These are phyloP conservation scores for Netelia virgata DNA, from an alignment of 2,888 invertebrate genomes.

Conservation along the genomic window DNA sequence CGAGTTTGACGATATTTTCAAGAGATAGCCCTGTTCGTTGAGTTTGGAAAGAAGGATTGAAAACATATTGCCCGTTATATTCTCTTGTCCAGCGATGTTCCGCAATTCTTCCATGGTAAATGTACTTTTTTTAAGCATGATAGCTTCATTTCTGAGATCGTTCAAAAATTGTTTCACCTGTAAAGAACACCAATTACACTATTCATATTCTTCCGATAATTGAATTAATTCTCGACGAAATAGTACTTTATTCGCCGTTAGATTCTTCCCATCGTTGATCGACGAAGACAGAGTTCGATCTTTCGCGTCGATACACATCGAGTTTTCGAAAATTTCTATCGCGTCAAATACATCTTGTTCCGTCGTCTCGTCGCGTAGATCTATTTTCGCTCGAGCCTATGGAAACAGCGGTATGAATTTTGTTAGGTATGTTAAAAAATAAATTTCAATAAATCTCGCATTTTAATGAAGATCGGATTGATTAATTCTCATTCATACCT, in stretches of 20 bases:
- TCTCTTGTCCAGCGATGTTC: slow-evolving; percentile 87
- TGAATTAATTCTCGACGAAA: slow-evolving; percentile 7
- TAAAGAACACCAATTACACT: slow-evolving; percentile 76
- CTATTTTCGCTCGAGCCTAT: slow-evolving; percentile 94
- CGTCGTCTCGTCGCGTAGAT: slow-evolving; percentile 92
- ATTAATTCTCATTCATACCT: slow-evolving; percentile 84
- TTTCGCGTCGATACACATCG: slow-evolving; percentile 78
- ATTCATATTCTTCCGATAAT: background rate
- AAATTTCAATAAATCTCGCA: background rate
- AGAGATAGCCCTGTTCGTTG: slow-evolving; percentile 92
- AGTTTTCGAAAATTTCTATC: slow-evolving; percentile 92
- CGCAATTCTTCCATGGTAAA: slow-evolving; percentile 92
- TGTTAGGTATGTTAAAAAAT: too few species aligned
- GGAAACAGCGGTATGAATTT: too few species aligned
- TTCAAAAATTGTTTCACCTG: slow-evolving; percentile 91
- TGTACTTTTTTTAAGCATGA: slow-evolving; percentile 88
- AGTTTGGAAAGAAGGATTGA: slow-evolving; percentile 90
- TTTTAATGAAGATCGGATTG: background rate
- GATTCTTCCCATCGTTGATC: slow-evolving; percentile 85
- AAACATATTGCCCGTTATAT: slow-evolving; percentile 87
- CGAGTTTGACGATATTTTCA: slow-evolving; percentile 89
- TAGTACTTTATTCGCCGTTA: slow-evolving; percentile 82
- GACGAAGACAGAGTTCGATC: slow-evolving; percentile 78
- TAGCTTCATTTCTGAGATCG: slow-evolving; percentile 88
- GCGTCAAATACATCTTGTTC: slow-evolving; percentile 92